Conservation (phyloP, 2,113 vertebrate genomes). For the Rana temporaria region DNA sequence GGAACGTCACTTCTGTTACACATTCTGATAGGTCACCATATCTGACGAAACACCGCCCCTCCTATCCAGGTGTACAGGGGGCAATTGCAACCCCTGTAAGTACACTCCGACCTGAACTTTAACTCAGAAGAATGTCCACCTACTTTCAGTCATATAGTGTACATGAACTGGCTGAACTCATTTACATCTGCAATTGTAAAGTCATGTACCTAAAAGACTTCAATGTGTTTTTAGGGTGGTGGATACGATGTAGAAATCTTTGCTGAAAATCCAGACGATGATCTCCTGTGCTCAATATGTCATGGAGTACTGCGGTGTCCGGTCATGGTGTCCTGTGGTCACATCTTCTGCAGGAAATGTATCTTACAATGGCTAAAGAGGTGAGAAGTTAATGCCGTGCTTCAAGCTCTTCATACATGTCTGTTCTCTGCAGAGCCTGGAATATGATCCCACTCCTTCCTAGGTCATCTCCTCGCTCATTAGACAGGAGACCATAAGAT, state of each 20-base stretch:
- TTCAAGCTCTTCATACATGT: too few species aligned
- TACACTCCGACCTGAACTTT: too few species aligned
- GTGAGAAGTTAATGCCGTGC: slow-evolving; percentile 62
- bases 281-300: slow-evolving; percentile 85
- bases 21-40: too few species aligned
- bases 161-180: not conserved
- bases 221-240: slow-evolving; percentile 71
- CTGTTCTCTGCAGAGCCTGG: not conserved
- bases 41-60: too few species aligned
- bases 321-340: slow-evolving; percentile 80
- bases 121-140: too few species aligned
- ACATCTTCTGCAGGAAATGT: slow-evolving; percentile 88
- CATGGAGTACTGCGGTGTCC: slow-evolving; percentile 83
- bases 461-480: not conserved
- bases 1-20: too few species aligned
- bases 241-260: slow-evolving; percentile 86
- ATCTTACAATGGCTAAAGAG: slow-evolving; percentile 86
- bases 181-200: not conserved
- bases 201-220: not conserved
- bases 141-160: too few species aligned
- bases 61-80: too few species aligned
- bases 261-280: slow-evolving; percentile 78
- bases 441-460: not conserved
- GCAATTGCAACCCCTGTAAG: too few species aligned
- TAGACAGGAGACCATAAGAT: too few species aligned